These are phyloP conservation scores for Tonatia bakeri DNA, from an alignment of 2,113 vertebrate species.

Conservation along the genomic window DNA sequence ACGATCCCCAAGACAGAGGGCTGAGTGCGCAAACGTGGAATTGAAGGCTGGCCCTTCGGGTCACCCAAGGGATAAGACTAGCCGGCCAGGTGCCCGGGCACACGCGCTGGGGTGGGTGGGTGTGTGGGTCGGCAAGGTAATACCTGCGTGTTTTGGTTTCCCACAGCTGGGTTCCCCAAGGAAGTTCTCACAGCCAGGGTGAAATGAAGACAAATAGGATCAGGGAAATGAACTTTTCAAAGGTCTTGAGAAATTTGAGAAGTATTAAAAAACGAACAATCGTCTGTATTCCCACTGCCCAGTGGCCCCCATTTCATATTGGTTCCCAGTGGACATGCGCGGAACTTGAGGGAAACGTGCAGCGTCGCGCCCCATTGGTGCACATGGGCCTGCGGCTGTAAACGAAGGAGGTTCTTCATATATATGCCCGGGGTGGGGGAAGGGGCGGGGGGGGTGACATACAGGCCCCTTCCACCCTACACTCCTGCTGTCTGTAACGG, in stretches of 20 bases:
- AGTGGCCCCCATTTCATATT: too few relatives aligned
- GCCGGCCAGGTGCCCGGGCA: neutral
- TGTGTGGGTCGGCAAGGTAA: rapidly evolving
- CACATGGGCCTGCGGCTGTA: neutral
- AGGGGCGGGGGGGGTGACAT: too few relatives aligned
- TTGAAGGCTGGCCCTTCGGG: neutral
- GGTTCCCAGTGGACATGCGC: neutral
- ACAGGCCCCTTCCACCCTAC: rapidly evolving
- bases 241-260: neutral
- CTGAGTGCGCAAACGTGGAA: rapidly evolving
- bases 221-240: neutral
- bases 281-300: neutral
- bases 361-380: neutral
- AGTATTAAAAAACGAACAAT: neutral
- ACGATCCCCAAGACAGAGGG: neutral
- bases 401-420: too few relatives aligned
- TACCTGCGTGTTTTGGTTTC: neutral
- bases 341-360: neutral
- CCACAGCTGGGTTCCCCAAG: neutral
- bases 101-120: neutral
- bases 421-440: too few relatives aligned
- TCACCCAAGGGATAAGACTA: neutral
- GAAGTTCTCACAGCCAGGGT: neutral
- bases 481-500: rapidly evolving
- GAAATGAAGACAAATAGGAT: neutral